Evolutionary conservation across 1,140 invertebrate genomes (phyloP).

Genomic region (Calephelis virginiensis): DNA sequence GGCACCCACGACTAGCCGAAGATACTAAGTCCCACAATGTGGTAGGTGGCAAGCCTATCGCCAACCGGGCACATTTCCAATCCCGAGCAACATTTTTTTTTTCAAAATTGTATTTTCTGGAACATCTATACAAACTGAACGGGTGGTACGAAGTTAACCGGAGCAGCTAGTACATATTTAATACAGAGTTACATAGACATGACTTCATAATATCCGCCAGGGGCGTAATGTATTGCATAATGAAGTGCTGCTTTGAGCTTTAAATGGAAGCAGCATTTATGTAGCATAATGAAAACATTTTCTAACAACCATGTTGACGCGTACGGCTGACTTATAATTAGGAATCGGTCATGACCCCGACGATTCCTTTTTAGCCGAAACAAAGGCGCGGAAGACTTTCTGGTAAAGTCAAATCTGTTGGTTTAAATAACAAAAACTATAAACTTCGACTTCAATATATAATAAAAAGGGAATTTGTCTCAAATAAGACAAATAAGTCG

Average conservation of each 20-base stretch:
- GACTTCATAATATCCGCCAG: constrained; percentile 11
- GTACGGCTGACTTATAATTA: constrained; percentile 5
- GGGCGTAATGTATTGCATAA: constrained; percentile 10
- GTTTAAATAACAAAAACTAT: too few relatives aligned
- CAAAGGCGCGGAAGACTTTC: too few relatives aligned
- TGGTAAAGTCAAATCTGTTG: too few relatives aligned
- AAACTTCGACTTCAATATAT: too few relatives aligned
- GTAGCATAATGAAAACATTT: constrained; percentile 9
- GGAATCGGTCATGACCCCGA: background rate
- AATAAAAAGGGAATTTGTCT: too few relatives aligned
- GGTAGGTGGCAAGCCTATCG: too few relatives aligned
- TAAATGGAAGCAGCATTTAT: background rate
- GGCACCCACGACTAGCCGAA: too few relatives aligned
- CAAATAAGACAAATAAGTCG: too few relatives aligned
- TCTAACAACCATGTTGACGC: background rate
- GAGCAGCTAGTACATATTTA: background rate
- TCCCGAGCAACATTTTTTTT: too few relatives aligned
- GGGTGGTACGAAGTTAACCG: too few relatives aligned
- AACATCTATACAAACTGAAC: background rate
- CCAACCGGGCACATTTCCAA: too few relatives aligned
- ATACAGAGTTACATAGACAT: background rate
- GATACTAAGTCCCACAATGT: too few relatives aligned
- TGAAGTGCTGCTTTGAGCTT: constrained; percentile 1
- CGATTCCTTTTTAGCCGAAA: background rate
- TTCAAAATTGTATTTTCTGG: background rate